Base-by-base conservation (phyloP, 2,888 invertebrate species). In the Parapristionchus giblindavisi region DNA sequence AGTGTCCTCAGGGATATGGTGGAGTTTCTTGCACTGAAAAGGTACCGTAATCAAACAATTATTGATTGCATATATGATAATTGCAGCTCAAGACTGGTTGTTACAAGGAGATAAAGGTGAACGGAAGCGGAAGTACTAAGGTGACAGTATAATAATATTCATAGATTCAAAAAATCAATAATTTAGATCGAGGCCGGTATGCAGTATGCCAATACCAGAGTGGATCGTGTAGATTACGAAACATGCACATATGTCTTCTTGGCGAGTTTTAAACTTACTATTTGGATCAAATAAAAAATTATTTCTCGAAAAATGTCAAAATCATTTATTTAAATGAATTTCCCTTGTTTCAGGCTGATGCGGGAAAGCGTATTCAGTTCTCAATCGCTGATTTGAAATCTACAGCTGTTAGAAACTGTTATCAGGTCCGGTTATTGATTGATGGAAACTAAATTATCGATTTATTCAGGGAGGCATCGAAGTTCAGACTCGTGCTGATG, bases 1-100 rank as follows among this genome's bases (percentile, higher is more conserved):
- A 81, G 70, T 87, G 87, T 56, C 86, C 87, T 32, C 66, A 73
- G 5, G 87, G 87, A 27, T 83, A 78, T 60, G 85, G 83, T 24
- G 87, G 87, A 43, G 68, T 75, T 11, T 77, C 76, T 34, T 87
- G 87, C 75, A 48, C 11, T 48, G 48, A 11, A 11, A 48, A 48
- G 48, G 48, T 48, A n/a, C n/a, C n/a, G n/a, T n/a, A n/a, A n/a
- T n/a, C n/a, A n/a, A n/a, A n/a, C n/a, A n/a, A n/a, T n/a, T n/a
- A n/a, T n/a, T n/a, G n/a, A n/a, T n/a, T n/a, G n/a, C n/a, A n/a
- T n/a, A n/a, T n/a, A n/a, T n/a, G n/a, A n/a, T n/a, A n/a, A n/a
- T n/a, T 48, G 48, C 48, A 48, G 48, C 48, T 21, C 48, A 48
- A 11, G 11, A 48, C 48, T 21, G 48, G 48, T 14, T 48, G 48